Conservation (phyloP, 2,888 invertebrate species). For the Hyles lineata region DNA sequence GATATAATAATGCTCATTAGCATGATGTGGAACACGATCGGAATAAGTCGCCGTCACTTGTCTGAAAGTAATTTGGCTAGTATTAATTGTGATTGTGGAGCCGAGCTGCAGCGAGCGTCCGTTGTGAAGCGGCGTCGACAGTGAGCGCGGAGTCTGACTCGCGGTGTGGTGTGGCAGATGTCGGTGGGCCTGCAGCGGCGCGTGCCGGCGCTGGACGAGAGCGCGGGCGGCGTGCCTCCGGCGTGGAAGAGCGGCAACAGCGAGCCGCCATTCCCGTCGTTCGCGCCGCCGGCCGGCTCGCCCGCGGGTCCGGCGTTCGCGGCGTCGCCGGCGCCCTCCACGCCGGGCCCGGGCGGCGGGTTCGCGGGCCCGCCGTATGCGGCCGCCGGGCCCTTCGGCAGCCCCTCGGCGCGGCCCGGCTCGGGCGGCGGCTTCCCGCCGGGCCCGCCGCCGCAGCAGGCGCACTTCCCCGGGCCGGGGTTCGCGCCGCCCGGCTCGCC, state of each 20-base stretch:
- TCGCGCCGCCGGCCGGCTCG: constrained; percentile 92
- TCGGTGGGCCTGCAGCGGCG: constrained; percentile 94
- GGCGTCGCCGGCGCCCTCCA: constrained; percentile 88
- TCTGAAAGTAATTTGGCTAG: no score
- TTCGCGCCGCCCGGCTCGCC: constrained; percentile 91
- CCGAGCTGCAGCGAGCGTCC: not conserved
- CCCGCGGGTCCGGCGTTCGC: constrained; percentile 89
- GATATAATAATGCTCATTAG: no score
- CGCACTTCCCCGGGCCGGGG: constrained; percentile 89
- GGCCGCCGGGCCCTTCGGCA: constrained; percentile 87
- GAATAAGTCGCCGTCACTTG: no score
- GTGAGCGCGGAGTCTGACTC: not conserved
- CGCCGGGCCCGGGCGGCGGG: constrained; percentile 90
- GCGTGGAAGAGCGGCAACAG: constrained; percentile 90
- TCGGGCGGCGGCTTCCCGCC: constrained; percentile 94
- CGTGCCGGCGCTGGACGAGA: constrained; percentile 83
- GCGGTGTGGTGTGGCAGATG: constrained; percentile 64
- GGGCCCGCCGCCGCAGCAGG: constrained; percentile 88
- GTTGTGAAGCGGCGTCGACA: no score
- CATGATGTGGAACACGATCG: no score
- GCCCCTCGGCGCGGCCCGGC: constrained; percentile 88
- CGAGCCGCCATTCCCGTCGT: constrained; percentile 88
- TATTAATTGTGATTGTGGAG: not conserved
- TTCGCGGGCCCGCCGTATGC: constrained; percentile 88
- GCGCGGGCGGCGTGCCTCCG: constrained; percentile 76